Conservation (phyloP, 2,113 vertebrate genomes). For the Vulpes lagopus region DNA sequence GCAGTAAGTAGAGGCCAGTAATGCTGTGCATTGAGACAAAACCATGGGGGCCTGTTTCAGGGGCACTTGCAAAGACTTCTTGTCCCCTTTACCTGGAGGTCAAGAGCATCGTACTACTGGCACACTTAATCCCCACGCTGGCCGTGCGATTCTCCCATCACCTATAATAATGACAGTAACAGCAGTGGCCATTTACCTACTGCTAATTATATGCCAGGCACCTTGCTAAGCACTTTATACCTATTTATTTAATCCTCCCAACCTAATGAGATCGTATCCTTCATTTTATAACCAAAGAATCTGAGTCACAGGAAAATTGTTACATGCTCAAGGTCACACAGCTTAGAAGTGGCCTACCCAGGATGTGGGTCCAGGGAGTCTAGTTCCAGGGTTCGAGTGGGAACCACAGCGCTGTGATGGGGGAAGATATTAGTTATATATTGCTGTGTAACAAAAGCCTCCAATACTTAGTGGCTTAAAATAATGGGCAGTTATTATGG, state of each 20-base stretch:
- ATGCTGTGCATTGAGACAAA: background rate
- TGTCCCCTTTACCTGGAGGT: background rate
- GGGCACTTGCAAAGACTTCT: background rate
- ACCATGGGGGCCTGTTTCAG: background rate
- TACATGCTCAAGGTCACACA: background rate
- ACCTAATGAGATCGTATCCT: background rate
- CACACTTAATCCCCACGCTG: background rate
- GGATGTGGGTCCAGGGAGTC: background rate
- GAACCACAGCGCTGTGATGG: background rate
- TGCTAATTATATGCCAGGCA: background rate
- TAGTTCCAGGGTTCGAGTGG: background rate
- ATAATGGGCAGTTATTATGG: background rate
- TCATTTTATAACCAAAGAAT: background rate
- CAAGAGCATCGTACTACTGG: background rate
- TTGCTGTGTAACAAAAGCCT: background rate
- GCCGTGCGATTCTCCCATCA: background rate
- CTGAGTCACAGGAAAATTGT: background rate
- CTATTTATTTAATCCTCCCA: background rate
- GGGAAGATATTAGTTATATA: background rate
- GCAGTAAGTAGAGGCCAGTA: background rate
- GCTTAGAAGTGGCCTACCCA: background rate
- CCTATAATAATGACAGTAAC: background rate
- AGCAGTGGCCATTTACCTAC: background rate
- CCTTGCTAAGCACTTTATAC: background rate
- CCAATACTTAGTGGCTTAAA: background rate